Evolutionary conservation across 2,113 vertebrate species (phyloP), one percentile per base, ranked within the genome.

Genomic region (Pluvialis apricaria): DNA sequence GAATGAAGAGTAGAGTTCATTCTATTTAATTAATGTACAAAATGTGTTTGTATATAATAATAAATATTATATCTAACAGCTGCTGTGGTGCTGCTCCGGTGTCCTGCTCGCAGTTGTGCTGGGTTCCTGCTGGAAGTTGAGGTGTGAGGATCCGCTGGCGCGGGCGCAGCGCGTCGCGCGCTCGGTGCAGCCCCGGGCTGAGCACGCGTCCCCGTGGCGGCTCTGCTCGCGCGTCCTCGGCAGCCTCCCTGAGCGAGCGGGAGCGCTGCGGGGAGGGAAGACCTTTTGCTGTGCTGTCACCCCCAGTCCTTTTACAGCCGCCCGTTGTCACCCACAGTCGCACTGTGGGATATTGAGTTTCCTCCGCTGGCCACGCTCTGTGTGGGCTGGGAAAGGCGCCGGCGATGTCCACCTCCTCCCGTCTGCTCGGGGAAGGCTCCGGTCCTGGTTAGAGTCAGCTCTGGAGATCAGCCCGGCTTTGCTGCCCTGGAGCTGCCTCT

Each of bases 41-140:
- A 98, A 96, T 88, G 98, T 98, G 97, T 98, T 97, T 98, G 98
- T 98, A 98, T 97, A 98, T 98, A 97, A 98, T 97, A 98, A 98
- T 98, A 98, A 98, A 98, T 97, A 92, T 55, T 94, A 87, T 94
- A 83, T 97, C 96, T 95, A 96, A 97, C 92, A 80, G 81, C 80
- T 76, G 65, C 88, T 55, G 52, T 29, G 28, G 54, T 12, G 34
- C 81, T 85, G 61, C 91, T 82, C 73, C 24, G 4, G 3, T 55
- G 65, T 62, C 86, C 92, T 75, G 68, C 57, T 15, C 22, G 58
- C 36, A 7, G 28, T 28, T 76, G 64, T 49, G 84, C 71, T 86
- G 94, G 82, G 73, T 32, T 84, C 47, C 64, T 15, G 47, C 75
- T 24, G 36, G 25, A n/a, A 7, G 47, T 6, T 0, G 32, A 64